Base-by-base conservation (phyloP, 2,888 invertebrate genomes). In the Mechanitis mazaeus region DNA sequence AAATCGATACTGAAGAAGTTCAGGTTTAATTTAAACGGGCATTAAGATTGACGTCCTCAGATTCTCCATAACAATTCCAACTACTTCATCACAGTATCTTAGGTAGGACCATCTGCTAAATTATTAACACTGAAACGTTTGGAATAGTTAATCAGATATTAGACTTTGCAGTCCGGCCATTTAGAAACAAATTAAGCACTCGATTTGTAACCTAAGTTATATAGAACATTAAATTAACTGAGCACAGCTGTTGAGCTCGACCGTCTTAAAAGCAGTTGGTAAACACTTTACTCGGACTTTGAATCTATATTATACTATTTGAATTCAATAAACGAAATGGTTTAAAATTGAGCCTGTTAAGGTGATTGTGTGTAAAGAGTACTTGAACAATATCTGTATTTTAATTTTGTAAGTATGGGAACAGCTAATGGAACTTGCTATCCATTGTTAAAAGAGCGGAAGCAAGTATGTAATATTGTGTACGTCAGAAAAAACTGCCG, bases 101-200 rank as follows among this genome's bases (percentile, higher is more conserved):
- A 46, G 54, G 35, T 35, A 31, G 35, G 33, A 50, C 50, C 50
- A 31, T 56, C 47, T 33, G 33, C 42, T 7, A 35, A 55, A 56
- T 56, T 62, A 58, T 58, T 56, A 58, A 58, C 28, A 42, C 60
- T 61, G 6, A 56, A 55, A 35, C 55, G 20, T 55, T 59, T 53
- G 45, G 53, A 57, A 54, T 57, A 58, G 56, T 65, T 54, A 63
- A 65, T 62, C 58, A 58, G 54, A 60, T 63, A 63, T 63, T 63
- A 62, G 56, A 58, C 58, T 60, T 56, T 53, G 55, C 38, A n/a
- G 54, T 54, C 58, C 58, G 47, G 56, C 63, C 54, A 47, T 58
- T 63, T 63, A 60, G 60, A 60, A 58, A 58, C 56, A 46, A 63
- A 65, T 65, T 65, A 63, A 54, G 60, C 55, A 60, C 57, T 65